Evolutionary conservation across 2,113 vertebrate species (phyloP).

Genomic region (Bettongia penicillata): DNA sequence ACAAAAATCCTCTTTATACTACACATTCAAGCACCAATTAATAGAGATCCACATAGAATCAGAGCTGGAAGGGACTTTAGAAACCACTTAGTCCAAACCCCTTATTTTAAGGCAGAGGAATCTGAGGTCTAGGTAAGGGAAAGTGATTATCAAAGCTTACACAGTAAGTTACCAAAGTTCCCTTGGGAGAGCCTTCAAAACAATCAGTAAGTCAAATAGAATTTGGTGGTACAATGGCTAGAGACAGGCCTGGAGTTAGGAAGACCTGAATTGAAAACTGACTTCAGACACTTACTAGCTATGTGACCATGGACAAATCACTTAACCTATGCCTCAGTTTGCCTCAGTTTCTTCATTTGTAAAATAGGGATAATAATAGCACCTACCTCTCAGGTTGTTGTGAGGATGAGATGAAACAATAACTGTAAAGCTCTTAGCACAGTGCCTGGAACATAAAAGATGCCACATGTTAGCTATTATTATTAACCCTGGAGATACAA

Average conservation of each 20-base stretch:
- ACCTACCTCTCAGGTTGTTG: not conserved
- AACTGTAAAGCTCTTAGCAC: not conserved
- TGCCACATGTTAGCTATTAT: not conserved
- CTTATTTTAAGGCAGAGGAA: not conserved
- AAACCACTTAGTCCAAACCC: accelerated
- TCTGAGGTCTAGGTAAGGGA: not conserved
- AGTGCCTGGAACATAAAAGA: not conserved
- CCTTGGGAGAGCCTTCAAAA: not conserved
- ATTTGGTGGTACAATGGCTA: not conserved
- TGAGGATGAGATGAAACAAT: not conserved
- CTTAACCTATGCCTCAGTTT: not conserved
- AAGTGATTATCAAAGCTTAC: not conserved
- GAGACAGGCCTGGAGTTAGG: not conserved
- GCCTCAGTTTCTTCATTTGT: not conserved
- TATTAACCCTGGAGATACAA: not conserved
- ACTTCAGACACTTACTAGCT: not conserved
- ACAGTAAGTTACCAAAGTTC: not conserved
- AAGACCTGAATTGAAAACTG: not conserved
- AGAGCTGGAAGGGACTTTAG: no score
- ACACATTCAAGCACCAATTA: not conserved
- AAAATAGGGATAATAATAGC: not conserved
- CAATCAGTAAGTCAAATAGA: not conserved
- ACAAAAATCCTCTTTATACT: no score
- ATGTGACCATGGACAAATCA: not conserved
- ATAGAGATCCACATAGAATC: not conserved